Base-by-base conservation (phyloP, 2,888 invertebrate species). In the Polia nebulosa region DNA sequence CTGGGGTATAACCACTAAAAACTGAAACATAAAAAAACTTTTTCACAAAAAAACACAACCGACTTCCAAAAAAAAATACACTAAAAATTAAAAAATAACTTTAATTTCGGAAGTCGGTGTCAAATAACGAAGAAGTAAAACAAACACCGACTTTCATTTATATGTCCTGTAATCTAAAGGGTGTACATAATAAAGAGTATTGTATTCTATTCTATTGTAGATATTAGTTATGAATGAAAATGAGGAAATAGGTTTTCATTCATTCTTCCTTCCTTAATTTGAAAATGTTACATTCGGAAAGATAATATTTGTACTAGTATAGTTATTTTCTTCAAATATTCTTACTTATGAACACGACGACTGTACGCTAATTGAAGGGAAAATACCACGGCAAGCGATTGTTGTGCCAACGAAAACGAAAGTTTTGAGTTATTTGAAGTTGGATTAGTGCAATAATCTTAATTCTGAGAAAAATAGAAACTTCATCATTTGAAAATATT, bases 341-440 rank as follows among this genome's bases (percentile, higher is more conserved):
- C 4, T 29, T n/a, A 29, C 27, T 36, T 57, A 25, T 32, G 27
- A 22, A 39, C n/a, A 51, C 9, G 9, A 17, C 49, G 27, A 41
- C 25, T n/a, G 9, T 29, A 72, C 49, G 61, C 61, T 78, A 76
- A 78, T 34, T 53, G 51, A 53, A 61, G 41, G 49, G 60, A 58
- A 76, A 76, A 77, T 77, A 64, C 44, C 57, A 56, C 20, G 32
- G 0, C 39, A 51, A 58, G 25, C 39, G 9, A 61, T 53, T 65
- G 49, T 59, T 29, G 36, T n/a, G 36, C 29, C 22, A 44, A 72
- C 44, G 45, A 65, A 77, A 78, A 55, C 15, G 76, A 78, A 76
- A 76, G 78, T 78, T 61, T 20, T 39, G 9, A 55, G 55, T 47
- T 72, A 78, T 76, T 76, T 78, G 49, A 41, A 62, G 45, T 59